phyloP scores from a whole-genome alignment of 2,888 invertebrate species.

The Mythimna albipuncta region DNA sequence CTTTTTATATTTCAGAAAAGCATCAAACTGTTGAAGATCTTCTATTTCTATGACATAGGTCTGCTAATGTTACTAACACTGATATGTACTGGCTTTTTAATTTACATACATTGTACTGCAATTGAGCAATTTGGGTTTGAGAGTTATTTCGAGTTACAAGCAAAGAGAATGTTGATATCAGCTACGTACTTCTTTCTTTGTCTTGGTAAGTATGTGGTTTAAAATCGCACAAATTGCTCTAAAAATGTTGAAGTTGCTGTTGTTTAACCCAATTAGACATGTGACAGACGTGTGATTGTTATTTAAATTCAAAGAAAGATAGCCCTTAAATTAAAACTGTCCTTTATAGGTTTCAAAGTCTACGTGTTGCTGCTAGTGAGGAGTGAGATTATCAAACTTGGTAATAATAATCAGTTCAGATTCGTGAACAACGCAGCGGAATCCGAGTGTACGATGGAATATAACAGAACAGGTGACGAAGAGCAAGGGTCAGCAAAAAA shows the following conservation, averaged over 20 bases:
- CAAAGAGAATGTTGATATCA: background rate
- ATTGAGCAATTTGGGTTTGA: background rate
- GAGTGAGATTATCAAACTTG: background rate
- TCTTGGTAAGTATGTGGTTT: background rate
- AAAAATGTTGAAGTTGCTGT: background rate
- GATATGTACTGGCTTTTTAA: too few relatives aligned
- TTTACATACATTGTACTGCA: background rate
- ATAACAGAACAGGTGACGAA: background rate
- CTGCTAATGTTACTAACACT: background rate
- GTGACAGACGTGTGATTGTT: background rate
- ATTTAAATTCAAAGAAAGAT: background rate
- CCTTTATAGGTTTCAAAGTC: background rate
- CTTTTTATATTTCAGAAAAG: conserved; percentile 2
- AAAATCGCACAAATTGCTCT: background rate
- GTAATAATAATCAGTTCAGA: background rate
- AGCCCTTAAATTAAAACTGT: background rate
- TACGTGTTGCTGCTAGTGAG: background rate
- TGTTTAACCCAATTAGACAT: background rate
- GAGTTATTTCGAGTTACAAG: background rate
- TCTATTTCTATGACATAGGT: background rate
- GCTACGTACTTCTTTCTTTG: background rate
- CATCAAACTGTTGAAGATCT: background rate
- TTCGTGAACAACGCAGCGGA: conserved; percentile 1
- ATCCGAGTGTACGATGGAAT: background rate
- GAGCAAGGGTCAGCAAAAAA: background rate